Evolutionary conservation across 2,888 invertebrate genomes (phyloP).

Genomic region (Calephelis perditalis): DNA sequence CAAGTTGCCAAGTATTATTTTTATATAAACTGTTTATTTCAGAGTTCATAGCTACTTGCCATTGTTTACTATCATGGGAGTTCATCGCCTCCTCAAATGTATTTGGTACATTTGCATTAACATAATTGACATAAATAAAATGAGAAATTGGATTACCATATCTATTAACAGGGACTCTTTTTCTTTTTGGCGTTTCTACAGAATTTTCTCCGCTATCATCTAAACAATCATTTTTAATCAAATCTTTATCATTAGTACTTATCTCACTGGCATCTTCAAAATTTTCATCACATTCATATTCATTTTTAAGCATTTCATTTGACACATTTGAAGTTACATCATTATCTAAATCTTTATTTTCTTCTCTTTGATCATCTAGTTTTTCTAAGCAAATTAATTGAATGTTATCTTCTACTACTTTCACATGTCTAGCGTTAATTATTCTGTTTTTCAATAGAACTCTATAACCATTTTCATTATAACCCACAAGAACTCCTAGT

Average conservation of each 20-base stretch:
- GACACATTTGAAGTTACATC: conserved; percentile 21
- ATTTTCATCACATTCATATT: conserved; percentile 21
- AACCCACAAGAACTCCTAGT: conserved; percentile 25
- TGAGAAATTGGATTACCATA: conserved; percentile 28
- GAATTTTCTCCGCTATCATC: conserved; percentile 21
- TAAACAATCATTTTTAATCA: conserved; percentile 16
- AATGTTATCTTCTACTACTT: conserved; percentile 33
- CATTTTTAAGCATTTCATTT: conserved; percentile 14
- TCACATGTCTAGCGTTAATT: conserved; percentile 31
- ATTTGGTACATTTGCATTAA: conserved; percentile 21
- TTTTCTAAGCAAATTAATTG: conserved; percentile 29
- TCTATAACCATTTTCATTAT: conserved; percentile 24
- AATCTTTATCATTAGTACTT: conserved; percentile 14
- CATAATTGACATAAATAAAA: conserved; percentile 23
- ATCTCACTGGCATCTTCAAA: conserved; percentile 23
- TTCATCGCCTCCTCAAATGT: conserved; percentile 37
- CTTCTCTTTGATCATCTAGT: conserved; percentile 21
- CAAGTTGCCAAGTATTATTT: conserved; percentile 37
- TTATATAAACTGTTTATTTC: conserved; percentile 36
- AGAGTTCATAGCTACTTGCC: conserved; percentile 36
- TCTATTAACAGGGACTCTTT: conserved; percentile 20
- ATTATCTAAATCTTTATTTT: conserved; percentile 15
- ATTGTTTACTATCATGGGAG: conserved; percentile 30
- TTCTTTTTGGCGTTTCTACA: conserved; percentile 22
- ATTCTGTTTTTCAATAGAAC: conserved; percentile 24